phyloP scores from a whole-genome alignment of 2,888 invertebrate genomes.

The Meghimatium bilineatum region DNA sequence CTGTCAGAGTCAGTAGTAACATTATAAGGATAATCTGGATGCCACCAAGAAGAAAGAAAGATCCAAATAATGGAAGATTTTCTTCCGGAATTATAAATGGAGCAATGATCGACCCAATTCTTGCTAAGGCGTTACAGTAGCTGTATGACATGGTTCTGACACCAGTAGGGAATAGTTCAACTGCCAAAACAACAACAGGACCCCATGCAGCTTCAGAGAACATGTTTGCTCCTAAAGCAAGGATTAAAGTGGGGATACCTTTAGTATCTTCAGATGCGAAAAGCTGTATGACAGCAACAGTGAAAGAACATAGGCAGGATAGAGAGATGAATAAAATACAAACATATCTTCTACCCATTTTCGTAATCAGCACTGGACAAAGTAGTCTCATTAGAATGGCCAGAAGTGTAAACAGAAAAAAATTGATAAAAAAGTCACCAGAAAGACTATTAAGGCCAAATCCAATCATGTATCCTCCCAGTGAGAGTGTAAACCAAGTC shows the following conservation, averaged over 20 bases:
- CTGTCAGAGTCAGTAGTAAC: not conserved
- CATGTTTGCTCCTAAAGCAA: not conserved
- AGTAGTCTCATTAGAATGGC: not conserved
- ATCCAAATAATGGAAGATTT: not conserved
- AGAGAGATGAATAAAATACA: not conserved
- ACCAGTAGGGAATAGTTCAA: conserved; percentile 5
- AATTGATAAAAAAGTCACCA: conserved; percentile 58
- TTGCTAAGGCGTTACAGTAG: not conserved
- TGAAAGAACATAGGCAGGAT: not conserved
- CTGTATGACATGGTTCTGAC: conserved; percentile 6
- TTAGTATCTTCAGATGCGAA: not conserved
- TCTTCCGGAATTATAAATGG: not conserved
- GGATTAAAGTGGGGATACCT: not conserved
- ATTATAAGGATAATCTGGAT: not conserved
- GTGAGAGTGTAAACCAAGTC: conserved; percentile 21
- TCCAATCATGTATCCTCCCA: conserved; percentile 57
- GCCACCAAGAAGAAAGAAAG: not conserved
- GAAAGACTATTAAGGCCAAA: conserved; percentile 55
- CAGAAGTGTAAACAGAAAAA: conserved; percentile 51
- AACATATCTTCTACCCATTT: not conserved
- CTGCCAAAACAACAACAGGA: not conserved
- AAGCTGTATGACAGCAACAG: not conserved
- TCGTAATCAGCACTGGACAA: not conserved
- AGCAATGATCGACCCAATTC: not conserved
- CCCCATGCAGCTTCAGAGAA: conserved; percentile 1